Percentiles rank a stretch among this genome's conserved stretches.
phyloP scores from a whole-genome alignment of 2,797 vertebrate genomes.

The Rhabdophis nuchalis region DNA sequence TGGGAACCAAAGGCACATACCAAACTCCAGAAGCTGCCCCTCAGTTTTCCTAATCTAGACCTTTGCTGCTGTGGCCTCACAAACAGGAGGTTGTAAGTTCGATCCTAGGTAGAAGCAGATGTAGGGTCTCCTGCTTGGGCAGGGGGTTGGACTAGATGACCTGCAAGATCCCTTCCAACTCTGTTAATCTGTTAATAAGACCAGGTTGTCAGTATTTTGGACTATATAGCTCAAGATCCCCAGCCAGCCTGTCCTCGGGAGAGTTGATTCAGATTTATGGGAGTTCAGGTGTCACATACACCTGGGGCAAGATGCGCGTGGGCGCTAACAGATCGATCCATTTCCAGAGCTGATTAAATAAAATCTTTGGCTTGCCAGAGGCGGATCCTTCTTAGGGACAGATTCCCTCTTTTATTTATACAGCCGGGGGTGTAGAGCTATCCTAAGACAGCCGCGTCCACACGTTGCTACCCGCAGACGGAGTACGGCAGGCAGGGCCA shows the following conservation, averaged over 20 bases:
- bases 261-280: neutral
- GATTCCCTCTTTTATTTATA: neutral
- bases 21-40: neutral
- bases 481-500: neutral
- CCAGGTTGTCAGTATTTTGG: neutral
- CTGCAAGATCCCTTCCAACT: too few relatives aligned
- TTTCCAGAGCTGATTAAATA: neutral
- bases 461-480: neutral
- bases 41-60: neutral
- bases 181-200: too few relatives aligned
- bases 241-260: neutral
- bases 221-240: neutral
- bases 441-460: neutral
- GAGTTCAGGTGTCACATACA: neutral
- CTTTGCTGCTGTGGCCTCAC: too few relatives aligned
- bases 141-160: too few relatives aligned
- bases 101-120: too few relatives aligned
- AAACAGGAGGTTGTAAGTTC: too few relatives aligned
- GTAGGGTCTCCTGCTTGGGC: too few relatives aligned
- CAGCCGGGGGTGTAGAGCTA: neutral
- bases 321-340: neutral
- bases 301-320: neutral
- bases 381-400: neutral
- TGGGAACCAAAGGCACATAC: neutral
- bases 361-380: neutral